These are phyloP conservation scores for Lophochroa leadbeateri DNA, from an alignment of 2,113 vertebrate genomes.

Conservation along the genomic window DNA sequence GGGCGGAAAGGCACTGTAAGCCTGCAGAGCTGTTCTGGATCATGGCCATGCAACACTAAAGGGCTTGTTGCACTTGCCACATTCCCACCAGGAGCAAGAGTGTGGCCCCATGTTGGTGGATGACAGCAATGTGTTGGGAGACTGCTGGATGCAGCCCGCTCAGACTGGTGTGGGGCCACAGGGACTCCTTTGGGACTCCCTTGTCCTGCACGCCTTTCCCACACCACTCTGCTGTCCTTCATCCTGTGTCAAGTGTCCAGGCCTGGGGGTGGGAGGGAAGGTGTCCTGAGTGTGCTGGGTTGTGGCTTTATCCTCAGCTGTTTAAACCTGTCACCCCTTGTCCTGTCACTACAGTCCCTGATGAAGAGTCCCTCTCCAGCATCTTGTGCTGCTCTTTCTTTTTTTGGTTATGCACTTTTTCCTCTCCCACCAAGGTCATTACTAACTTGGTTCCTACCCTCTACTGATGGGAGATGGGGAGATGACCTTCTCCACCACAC, in stretches of 20 bases:
- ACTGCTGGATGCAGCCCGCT: neutral
- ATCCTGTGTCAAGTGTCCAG: neutral
- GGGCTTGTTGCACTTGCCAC: neutral
- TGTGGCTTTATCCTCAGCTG: neutral
- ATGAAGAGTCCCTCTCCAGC: neutral
- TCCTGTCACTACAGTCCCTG: neutral
- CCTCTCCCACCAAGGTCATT: neutral
- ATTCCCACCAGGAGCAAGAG: neutral
- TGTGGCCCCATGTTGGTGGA: neutral
- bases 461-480: neutral
- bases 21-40: neutral
- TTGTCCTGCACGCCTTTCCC: neutral
- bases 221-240: neutral
- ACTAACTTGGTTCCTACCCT: neutral
- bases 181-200: neutral
- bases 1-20: neutral
- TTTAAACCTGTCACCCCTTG: neutral
- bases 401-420: neutral
- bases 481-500: neutral
- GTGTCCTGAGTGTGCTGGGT: neutral
- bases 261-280: neutral
- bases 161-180: neutral
- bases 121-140: neutral
- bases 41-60: neutral
- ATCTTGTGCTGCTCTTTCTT: neutral